Base-by-base conservation (phyloP, 1,140 invertebrate genomes). In the Temnothorax longispinosus region DNA sequence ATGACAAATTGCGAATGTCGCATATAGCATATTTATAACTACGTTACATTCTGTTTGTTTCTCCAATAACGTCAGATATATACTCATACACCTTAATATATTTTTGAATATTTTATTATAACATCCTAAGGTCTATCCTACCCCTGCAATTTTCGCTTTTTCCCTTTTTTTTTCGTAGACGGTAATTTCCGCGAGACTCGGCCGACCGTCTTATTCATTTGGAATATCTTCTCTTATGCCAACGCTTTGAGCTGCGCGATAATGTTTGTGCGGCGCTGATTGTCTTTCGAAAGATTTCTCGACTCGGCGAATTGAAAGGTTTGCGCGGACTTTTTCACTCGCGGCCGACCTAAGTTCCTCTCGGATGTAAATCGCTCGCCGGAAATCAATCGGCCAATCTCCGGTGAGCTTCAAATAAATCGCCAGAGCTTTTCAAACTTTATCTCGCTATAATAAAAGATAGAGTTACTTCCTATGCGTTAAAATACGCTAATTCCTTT, bases 261-360 rank as follows among this genome's bases (percentile, higher is more conserved):
- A 89, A 89, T 84, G 85, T 90, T 90, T 90, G 89, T 90, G 89
- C 77, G 89, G 71, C 74, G n/a, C 72, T 90, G 89, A 90, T 90
- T 90, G 88, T 77, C 65, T 74, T 47, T 54, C 52, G 71, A 87
- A 60, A 44, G 85, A 89, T 90, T 87, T 71, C 47, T 62, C 80
- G 69, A 84, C 41, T 67, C 50, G 65, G 54, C 47, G 27, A 60
- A 84, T 75, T 84, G 80, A 62, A 84, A 82, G 60, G 47, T 89
- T 77, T 47, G 41, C 38, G 21, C 72, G 6, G 85, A 87, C 65
- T 90, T 89, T 72, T 56, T 87, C 75, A 84, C 86, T 89, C 85
- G 88, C 58, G 58, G 27, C 32, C 52, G 18, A 10, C 5, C 11
- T 65, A 89, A 90, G 58, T 89, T 90, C 80, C 69, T 81, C 80